These are phyloP conservation scores for Aporrectodea caliginosa DNA, from an alignment of 1,140 invertebrate species.

Conservation along the genomic window DNA sequence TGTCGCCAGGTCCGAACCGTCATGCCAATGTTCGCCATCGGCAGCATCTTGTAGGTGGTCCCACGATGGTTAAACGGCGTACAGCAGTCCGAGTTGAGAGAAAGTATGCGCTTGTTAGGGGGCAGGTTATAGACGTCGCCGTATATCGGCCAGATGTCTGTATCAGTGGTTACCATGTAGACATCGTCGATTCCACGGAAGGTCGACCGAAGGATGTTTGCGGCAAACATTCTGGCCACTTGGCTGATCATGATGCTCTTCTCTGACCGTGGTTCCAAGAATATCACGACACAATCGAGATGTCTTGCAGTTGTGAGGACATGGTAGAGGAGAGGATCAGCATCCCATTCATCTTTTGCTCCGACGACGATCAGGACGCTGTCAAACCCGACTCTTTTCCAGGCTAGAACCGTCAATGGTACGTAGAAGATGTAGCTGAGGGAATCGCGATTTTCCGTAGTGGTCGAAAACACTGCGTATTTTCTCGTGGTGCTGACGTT, in stretches of 20 bases:
- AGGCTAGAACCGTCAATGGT: conserved; percentile 21
- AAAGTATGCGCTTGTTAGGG: conserved; percentile 14
- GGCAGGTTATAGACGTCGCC: conserved; percentile 21
- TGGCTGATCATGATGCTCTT: conserved; percentile 16
- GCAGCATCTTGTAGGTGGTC: conserved; percentile 31
- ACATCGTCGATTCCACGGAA: not conserved
- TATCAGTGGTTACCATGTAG: conserved; percentile 25
- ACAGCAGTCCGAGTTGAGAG: conserved; percentile 34
- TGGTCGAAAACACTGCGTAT: conserved; percentile 19
- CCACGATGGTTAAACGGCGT: conserved; percentile 26
- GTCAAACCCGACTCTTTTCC: conserved; percentile 16
- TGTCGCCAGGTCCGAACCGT: conserved; percentile 30
- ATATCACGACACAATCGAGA: conserved; percentile 1
- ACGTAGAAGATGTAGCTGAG: conserved; percentile 15
- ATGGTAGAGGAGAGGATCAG: conserved; percentile 5
- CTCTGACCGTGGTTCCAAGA: not conserved
- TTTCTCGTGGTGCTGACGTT: not conserved
- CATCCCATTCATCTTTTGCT: not conserved
- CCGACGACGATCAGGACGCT: conserved; percentile 12
- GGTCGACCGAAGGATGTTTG: conserved; percentile 6
- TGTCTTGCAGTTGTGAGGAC: not conserved
- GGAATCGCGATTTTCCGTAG: conserved; percentile 6
- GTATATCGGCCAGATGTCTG: conserved; percentile 31
- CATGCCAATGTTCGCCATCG: conserved; percentile 34
- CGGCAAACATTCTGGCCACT: conserved; percentile 21